A percentile compares a stretch with the other conserved stretches of the same genome.
Evolutionary conservation across 2,888 invertebrate genomes (phyloP).

Genomic region (Cosmia pyralina): DNA sequence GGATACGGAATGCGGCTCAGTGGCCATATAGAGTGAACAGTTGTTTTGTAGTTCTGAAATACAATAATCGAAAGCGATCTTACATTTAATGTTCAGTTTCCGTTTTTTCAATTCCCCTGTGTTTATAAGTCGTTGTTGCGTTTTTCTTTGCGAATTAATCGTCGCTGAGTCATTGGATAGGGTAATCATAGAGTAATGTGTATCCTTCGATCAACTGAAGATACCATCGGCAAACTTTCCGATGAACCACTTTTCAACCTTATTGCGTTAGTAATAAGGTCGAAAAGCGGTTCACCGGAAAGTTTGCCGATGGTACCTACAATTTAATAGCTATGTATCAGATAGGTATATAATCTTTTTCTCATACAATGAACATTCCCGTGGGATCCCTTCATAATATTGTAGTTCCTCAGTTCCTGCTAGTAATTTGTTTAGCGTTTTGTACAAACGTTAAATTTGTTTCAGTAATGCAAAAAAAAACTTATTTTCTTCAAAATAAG

Average conservation of each 20-base stretch:
- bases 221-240: too few species aligned
- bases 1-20: neutral
- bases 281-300: too few species aligned
- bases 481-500: neutral
- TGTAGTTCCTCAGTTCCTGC: too few species aligned
- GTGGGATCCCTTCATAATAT: too few species aligned
- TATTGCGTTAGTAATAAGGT: too few species aligned
- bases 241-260: too few species aligned
- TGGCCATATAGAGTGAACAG: neutral
- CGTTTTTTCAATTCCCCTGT: slow-evolving; percentile 8
- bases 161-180: slow-evolving; percentile 8
- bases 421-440: too few species aligned
- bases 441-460: too few species aligned
- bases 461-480: neutral
- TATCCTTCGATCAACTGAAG: neutral
- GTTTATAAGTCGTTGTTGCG: slow-evolving; percentile 9
- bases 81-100: slow-evolving; percentile 24
- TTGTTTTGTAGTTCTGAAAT: slow-evolving; percentile 2
- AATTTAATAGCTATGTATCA: too few species aligned
- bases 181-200: slow-evolving; percentile 8
- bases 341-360: neutral
- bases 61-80: neutral
- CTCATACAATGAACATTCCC: neutral
- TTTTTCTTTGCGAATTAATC: slow-evolving; percentile 20
- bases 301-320: too few species aligned